These are phyloP conservation scores for Peromyscus maniculatus DNA, from an alignment of 2,113 vertebrate species.

Conservation along the genomic window DNA sequence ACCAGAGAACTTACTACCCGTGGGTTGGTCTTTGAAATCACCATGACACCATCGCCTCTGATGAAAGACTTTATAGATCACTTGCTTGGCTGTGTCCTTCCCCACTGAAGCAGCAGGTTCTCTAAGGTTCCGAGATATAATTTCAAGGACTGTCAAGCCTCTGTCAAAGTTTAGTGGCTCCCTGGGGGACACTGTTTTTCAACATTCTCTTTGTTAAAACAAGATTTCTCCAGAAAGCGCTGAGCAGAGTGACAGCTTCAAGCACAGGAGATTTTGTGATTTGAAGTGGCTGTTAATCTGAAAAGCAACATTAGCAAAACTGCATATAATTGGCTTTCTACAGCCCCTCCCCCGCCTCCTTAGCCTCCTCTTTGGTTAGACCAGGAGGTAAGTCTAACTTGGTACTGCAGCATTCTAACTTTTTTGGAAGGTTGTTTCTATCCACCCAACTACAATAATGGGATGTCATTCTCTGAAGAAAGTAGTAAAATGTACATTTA, in stretches of 20 bases:
- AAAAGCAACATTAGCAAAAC: slow-evolving; percentile 90
- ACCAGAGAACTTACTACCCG: slow-evolving; percentile 89
- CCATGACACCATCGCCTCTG: slow-evolving; percentile 88
- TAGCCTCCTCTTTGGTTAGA: slow-evolving; percentile 65
- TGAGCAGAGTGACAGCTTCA: slow-evolving; percentile 88
- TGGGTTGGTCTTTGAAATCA: slow-evolving; percentile 90
- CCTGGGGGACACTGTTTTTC: slow-evolving; percentile 89
- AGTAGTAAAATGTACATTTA: slow-evolving; percentile 33
- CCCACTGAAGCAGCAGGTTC: slow-evolving; percentile 91
- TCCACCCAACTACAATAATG: background rate
- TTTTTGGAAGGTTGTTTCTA: slow-evolving; percentile 48
- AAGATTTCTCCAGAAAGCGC: slow-evolving; percentile 88
- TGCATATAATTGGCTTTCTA: slow-evolving; percentile 88
- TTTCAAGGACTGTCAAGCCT: slow-evolving; percentile 93
- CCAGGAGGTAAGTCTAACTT: slow-evolving; percentile 74
- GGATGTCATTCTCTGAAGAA: slow-evolving; percentile 37
- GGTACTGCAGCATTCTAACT: slow-evolving; percentile 67
- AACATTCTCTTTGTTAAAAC: slow-evolving; percentile 89
- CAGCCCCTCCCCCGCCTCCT: slow-evolving; percentile 73
- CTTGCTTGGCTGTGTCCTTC: slow-evolving; percentile 90
- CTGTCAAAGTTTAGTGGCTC: slow-evolving; percentile 91
- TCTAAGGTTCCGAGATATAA: slow-evolving; percentile 90
- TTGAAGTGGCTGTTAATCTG: slow-evolving; percentile 90
- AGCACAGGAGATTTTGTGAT: slow-evolving; percentile 86
- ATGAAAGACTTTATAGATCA: slow-evolving; percentile 94